These are phyloP conservation scores for Crotalus helleri DNA, from an alignment of 2,113 vertebrate genomes.

Conservation along the genomic window DNA sequence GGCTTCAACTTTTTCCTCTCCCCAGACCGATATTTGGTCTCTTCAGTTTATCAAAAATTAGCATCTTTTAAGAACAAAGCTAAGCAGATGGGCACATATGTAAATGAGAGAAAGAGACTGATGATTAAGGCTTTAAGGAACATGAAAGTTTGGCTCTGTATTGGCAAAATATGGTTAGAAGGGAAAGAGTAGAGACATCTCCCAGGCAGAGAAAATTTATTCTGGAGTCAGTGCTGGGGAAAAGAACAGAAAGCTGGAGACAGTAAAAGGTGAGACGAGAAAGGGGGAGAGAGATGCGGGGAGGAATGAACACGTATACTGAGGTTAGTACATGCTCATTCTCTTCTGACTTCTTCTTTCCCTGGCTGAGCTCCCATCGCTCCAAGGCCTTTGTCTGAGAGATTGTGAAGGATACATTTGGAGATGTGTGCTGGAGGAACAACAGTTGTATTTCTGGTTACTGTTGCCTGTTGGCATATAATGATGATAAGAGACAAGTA, in stretches of 20 bases:
- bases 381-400: constrained; percentile 69
- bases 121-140: background rate
- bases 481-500: constrained; percentile 43
- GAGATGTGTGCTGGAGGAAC: constrained; percentile 46
- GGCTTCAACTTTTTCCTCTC: background rate
- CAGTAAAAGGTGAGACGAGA: constrained; percentile 42
- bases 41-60: background rate
- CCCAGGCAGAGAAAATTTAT: constrained; percentile 61
- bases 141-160: constrained; percentile 54
- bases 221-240: constrained; percentile 51
- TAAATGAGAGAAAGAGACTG: constrained; percentile 38
- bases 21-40: background rate
- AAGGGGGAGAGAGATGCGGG: constrained; percentile 51
- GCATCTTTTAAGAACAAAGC: background rate
- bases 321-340: constrained; percentile 68
- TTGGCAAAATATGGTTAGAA: constrained; percentile 57
- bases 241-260: constrained; percentile 17
- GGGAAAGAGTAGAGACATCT: constrained; percentile 61
- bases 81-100: constrained; percentile 7
- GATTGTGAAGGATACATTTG: constrained; percentile 56
- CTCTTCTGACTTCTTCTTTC: constrained; percentile 67
- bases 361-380: constrained; percentile 66
- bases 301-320: constrained; percentile 60
- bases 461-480: constrained; percentile 61
- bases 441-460: constrained; percentile 58